Evolutionary conservation across 2,888 invertebrate genomes (phyloP), one percentile per base, ranked within the genome.

Genomic region (Orthonychiurus folsomi): DNA sequence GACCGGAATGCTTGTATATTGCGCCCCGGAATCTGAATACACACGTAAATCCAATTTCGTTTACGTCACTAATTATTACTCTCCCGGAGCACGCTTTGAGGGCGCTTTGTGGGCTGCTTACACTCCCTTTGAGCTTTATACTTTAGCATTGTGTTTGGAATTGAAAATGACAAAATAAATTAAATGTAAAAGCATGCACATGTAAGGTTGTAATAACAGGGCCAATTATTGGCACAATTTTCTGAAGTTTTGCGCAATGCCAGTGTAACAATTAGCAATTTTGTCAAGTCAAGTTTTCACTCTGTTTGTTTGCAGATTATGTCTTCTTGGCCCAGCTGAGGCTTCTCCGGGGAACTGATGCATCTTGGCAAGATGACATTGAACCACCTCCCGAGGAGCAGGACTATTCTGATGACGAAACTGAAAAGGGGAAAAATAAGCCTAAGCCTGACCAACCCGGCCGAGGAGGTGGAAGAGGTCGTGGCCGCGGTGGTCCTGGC

Each of bases 391-490:
- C 81, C 0, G 81, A 82, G 73, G 83, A 82, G 68, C 71, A 85
- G 1, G 92, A 92, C 28, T 93, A 83, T 77, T 94, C 93, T 0
- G 93, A 93, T 76, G 94, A 94, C 75, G 94, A 94, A 74, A 83
- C 86, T 64, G 93, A 93, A 74, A 80, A 83, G 63, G 77, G 77
- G 1, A 74, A 71, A 58, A n/a, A n/a, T n/a, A n/a, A n/a, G n/a
- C 5, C 9, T n/a, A n/a, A n/a, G n/a, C n/a, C n/a, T n/a, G n/a
- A n/a, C n/a, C n/a, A n/a, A n/a, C n/a, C n/a, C n/a, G n/a, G n/a
- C n/a, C 5, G 52, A 52, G n/a, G 52, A 52, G 52, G 52, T 23
- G 24, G 52, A 20, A 20, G n/a, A 12, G 12, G 20, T 12, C 3
- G 9, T n/a, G 21, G n/a, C 20, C 9, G 12, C 21, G 20, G 5